These are phyloP conservation scores for Camponotus floridanus DNA, from an alignment of 1,140 invertebrate species.

Conservation along the genomic window DNA sequence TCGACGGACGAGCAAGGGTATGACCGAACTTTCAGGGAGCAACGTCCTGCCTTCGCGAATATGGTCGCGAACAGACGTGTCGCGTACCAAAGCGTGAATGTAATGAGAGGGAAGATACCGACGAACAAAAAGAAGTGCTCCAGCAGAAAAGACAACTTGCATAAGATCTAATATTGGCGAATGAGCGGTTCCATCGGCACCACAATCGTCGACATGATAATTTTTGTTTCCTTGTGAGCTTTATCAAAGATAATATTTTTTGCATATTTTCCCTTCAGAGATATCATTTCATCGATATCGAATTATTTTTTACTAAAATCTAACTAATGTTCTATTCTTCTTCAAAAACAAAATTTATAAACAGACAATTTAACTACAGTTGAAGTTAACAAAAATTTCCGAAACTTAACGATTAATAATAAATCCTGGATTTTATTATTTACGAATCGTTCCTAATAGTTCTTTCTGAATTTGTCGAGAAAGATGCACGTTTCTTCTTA, in stretches of 20 bases:
- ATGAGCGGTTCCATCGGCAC: constrained; percentile 42
- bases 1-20: constrained; percentile 68
- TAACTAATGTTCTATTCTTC: background rate
- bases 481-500: background rate
- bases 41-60: constrained; percentile 77
- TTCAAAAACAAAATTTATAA: background rate
- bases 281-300: background rate
- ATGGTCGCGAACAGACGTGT: constrained; percentile 60
- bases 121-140: constrained; percentile 67
- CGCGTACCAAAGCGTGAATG: constrained; percentile 7
- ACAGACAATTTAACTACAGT: background rate
- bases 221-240: constrained; percentile 53
- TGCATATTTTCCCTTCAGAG: background rate
- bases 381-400: background rate
- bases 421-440: background rate
- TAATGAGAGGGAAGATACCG: constrained; percentile 42
- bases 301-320: background rate
- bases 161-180: constrained; percentile 10
- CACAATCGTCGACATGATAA: constrained; percentile 53
- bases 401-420: background rate
- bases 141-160: constrained; percentile 33
- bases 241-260: background rate
- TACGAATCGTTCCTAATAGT: background rate
- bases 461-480: background rate
- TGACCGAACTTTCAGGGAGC: constrained; percentile 70